Base-by-base conservation (phyloP, 2,113 vertebrate genomes). In the Seriola aureovittata region DNA sequence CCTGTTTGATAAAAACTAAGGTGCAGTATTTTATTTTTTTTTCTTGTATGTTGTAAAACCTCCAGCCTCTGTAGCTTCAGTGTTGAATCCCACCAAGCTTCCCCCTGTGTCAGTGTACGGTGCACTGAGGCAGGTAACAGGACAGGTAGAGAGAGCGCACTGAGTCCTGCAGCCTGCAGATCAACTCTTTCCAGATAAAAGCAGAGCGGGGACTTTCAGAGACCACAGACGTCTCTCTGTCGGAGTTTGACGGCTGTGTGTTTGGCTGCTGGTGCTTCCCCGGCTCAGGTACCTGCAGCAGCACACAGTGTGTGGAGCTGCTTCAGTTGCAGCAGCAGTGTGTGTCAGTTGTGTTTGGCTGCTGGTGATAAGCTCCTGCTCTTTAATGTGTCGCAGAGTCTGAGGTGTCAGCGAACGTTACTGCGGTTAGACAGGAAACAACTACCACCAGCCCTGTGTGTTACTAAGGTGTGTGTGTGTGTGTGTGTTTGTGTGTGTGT, bases 341-440 rank as follows among this genome's bases (percentile, higher is more conserved):
- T 70, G 72, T 70, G 78, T 80, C 82, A 5, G 85, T 82, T 89
- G 82, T 80, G 85, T 88, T 86, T 87, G 82, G 82, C 64, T 85
- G 88, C 64, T 78, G 72, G 38, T 78, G 85, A 87, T 89, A 85
- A 89, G 75, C 67, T 34, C 57, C 72, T 36, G n/a, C 82, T 76
- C 67, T 77, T 82, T 78, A 29, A 81, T 74, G 69, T 71, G 62
- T 34, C 23, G 7, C 75, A 29, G 29, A 46, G 64, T 68, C 59
- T 87, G 73, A 81, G 73, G 81, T 70, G 83, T 65, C n/a, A 69
- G 66, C 3, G 48, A 78, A 75, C 76, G 82, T 90, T 88, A 83
- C 55, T 88, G 88, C 3, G 80, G 88, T 83, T 80, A 75, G 42
- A 83, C 88, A 88, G 88, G 88, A 90, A 90, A 21, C 70, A 42